Conservation (phyloP, 2,888 invertebrate species). For the Pherbina coryleti region DNA sequence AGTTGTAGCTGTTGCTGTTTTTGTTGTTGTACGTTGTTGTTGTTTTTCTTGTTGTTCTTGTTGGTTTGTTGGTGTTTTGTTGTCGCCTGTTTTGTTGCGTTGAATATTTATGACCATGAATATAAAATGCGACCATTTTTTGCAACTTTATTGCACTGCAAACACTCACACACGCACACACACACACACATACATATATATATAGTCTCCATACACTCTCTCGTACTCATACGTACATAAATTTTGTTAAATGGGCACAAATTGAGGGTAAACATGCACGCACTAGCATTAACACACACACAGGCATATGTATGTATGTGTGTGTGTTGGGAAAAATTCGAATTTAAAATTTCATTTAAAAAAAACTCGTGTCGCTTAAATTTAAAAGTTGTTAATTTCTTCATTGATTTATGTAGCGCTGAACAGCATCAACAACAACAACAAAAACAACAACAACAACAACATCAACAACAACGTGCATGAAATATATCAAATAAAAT, state of each 20-base stretch:
- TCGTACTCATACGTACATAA: slow-evolving; percentile 3
- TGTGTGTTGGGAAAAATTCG: background rate
- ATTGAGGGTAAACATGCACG: slow-evolving; percentile 31
- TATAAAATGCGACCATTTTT: slow-evolving; percentile 40
- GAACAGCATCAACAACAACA: too few relatives aligned
- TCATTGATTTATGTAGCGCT: slow-evolving; percentile 39
- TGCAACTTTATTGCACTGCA: slow-evolving; percentile 21
- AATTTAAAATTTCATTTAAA: slow-evolving; percentile 46
- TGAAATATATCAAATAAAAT: too few relatives aligned
- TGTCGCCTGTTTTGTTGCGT: slow-evolving; percentile 27
- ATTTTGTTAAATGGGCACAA: slow-evolving; percentile 28
- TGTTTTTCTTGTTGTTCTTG: slow-evolving; percentile 9
- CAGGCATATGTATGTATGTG: background rate
- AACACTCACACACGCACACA: background rate
- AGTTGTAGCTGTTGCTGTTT: slow-evolving; percentile 16
- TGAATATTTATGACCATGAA: slow-evolving; percentile 44
- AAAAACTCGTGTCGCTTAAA: slow-evolving; percentile 54
- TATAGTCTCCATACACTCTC: too few relatives aligned
- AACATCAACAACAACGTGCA: too few relatives aligned
- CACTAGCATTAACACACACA: slow-evolving; percentile 1
- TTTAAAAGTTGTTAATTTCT: slow-evolving; percentile 56
- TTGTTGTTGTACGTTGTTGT: slow-evolving; percentile 34
- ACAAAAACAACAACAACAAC: too few relatives aligned
- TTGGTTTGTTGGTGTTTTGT: slow-evolving; percentile 8
- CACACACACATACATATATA: too few relatives aligned